phyloP scores from a whole-genome alignment of 2,113 vertebrate genomes.

The Microcebus tavaratra region DNA sequence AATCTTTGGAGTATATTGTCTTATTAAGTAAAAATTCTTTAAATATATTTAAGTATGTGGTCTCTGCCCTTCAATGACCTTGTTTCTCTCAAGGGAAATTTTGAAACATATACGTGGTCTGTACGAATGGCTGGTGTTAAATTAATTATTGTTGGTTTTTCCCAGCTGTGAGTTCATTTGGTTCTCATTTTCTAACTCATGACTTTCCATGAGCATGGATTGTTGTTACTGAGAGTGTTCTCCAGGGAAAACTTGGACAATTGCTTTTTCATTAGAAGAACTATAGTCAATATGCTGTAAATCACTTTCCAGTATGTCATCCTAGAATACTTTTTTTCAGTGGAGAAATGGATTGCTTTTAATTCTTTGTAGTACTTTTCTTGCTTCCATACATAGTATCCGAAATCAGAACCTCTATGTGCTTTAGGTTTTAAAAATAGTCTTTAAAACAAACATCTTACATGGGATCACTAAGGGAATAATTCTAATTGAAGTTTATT shows the following conservation, averaged over 20 bases:
- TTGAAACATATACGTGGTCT: conserved; percentile 80
- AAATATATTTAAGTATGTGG: conserved; percentile 70
- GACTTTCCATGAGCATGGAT: conserved; percentile 76
- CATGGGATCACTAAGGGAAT: neutral
- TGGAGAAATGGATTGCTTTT: conserved; percentile 61
- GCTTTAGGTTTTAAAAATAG: conserved; percentile 36
- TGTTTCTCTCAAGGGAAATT: conserved; percentile 83
- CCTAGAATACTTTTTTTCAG: conserved; percentile 72
- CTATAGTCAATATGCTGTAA: conserved; percentile 80
- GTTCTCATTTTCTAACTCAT: conserved; percentile 86
- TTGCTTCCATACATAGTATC: conserved; percentile 55
- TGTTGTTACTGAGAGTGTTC: conserved; percentile 74
- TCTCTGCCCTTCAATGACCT: conserved; percentile 81
- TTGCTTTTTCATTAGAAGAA: conserved; percentile 86
- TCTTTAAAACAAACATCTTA: conserved; percentile 8
- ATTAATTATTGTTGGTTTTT: conserved; percentile 86
- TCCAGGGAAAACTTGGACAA: conserved; percentile 82
- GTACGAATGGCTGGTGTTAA: conserved; percentile 82
- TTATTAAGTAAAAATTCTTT: conserved; percentile 71
- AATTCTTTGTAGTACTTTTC: conserved; percentile 59
- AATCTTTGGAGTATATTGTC: conserved; percentile 41
- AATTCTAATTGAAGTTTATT: conserved; percentile 48
- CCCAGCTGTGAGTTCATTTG: conserved; percentile 88
- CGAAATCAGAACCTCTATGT: conserved; percentile 59
- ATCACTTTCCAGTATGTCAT: conserved; percentile 82